phyloP scores from a whole-genome alignment of 2,888 invertebrate genomes.

The Vannuccia rotundouncinata region DNA sequence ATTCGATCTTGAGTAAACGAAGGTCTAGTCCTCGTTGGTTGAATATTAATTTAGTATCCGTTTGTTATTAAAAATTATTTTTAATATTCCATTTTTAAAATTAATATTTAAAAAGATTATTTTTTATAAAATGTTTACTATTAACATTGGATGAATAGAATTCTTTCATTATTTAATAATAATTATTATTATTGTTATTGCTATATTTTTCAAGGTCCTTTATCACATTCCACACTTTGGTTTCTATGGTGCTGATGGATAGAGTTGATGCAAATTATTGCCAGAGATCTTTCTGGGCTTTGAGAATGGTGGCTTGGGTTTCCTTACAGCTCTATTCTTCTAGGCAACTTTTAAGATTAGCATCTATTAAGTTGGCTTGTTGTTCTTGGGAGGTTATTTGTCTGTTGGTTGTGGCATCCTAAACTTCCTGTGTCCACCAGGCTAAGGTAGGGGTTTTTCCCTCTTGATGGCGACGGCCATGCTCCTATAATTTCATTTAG shows the following conservation, averaged over 20 bases:
- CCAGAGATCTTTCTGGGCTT: neutral
- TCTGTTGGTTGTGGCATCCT: neutral
- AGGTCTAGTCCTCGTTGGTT: too few species aligned
- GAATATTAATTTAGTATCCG: too few species aligned
- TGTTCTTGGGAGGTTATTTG: neutral
- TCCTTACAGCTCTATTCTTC: neutral
- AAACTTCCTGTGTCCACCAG: neutral
- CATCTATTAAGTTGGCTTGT: neutral
- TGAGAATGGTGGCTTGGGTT: neutral
- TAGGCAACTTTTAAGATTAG: neutral
- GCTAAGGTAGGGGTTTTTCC: neutral
- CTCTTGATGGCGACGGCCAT: neutral
- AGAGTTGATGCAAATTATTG: neutral
- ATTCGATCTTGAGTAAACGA: too few species aligned
- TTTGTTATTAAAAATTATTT: too few species aligned
- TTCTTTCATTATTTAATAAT: too few species aligned
- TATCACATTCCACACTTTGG: neutral
- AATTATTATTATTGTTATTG: too few species aligned
- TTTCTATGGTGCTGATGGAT: neutral
- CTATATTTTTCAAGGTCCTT: too few species aligned
- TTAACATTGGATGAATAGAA: too few species aligned
- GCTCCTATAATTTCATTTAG: neutral
- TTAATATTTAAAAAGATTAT: too few species aligned
- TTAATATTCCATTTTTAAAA: too few species aligned
- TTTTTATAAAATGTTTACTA: too few species aligned